These are phyloP conservation scores for Leptinotarsa texana DNA, from an alignment of 1,140 invertebrate genomes.

Conservation along the genomic window DNA sequence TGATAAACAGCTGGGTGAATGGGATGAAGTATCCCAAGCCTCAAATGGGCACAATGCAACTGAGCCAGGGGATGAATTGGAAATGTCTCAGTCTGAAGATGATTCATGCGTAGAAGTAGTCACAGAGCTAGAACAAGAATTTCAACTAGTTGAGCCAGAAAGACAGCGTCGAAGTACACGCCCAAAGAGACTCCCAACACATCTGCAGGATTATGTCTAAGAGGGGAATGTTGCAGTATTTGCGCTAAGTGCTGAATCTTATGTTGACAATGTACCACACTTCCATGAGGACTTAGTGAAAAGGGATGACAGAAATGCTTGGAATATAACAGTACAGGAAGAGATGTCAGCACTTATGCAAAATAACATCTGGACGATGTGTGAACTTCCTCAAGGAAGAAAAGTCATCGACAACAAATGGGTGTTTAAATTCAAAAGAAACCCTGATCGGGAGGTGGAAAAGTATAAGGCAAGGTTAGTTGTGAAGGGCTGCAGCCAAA, in stretches of 20 bases:
- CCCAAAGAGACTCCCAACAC: no score
- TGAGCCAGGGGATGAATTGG: not conserved
- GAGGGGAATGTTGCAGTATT: no score
- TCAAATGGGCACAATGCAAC: no score
- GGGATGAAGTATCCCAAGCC: no score
- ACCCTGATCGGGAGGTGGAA: constrained; percentile 25
- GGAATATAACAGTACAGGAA: not conserved
- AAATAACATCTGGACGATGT: not conserved
- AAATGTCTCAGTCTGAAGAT: constrained; percentile 18
- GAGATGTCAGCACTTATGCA: not conserved
- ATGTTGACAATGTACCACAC: not conserved
- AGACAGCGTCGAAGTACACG: no score
- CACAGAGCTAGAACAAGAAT: no score
- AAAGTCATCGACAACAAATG: not conserved
- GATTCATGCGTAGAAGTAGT: not conserved
- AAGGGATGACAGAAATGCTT: no score
- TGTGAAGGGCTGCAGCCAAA: constrained; percentile 52
- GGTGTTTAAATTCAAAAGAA: not conserved
- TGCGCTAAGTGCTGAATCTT: no score
- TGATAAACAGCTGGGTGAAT: not conserved
- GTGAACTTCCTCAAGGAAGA: not conserved
- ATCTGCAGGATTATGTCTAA: no score
- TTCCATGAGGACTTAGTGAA: no score
- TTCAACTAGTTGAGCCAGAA: no score
- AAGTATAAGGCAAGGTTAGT: constrained; percentile 48